Base-by-base conservation (phyloP, 2,113 vertebrate genomes). In the Lonchura striata region DNA sequence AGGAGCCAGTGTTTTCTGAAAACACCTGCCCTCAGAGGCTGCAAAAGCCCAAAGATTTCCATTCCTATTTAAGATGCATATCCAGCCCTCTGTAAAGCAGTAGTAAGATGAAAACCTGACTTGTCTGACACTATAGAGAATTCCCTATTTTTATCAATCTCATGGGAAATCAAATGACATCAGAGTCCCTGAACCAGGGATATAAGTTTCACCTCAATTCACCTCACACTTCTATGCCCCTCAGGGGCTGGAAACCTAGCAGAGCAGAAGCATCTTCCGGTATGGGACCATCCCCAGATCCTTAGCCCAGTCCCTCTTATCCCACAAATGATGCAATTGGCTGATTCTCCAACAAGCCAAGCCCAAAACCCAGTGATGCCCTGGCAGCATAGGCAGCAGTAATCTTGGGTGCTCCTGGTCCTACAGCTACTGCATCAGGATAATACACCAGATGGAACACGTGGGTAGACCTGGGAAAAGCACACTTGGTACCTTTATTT, bases 1-100 rank as follows among this genome's bases (percentile, higher is more conserved):
- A 92, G 86, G 64, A 96, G n/a, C 15, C 57, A 92, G 61, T 92
- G 90, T 95, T 90, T 94, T 92, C 93, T 60, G 25, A 92, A 93
- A 90, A 90, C 94, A 93, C 96, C 86, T 88, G 95, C 91, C 54
- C 63, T 92, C 8, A 1, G 35, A 86, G 17, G 11, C 66, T 94
- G 66, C 60, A 80, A 88, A 92, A 88, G 54, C 63, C 39, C 42
- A 31, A 21, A 49, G 53, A 95, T 56, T 92, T 88, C 76, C 76
- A 77, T 63, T 57, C 60, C 60, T 7, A 0, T 59, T 94, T 92
- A 90, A 93, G 56, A 95, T 77, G 77, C 64, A 39, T 24, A 78
- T 70, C 42, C 74, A 88, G 57, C 18, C 27, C 31, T 86, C 25
- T 10, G 28, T n/a, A 81, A 92, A 46, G 47, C 7, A 4, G 47